Base-by-base conservation (phyloP, 2,113 vertebrate species). In the Gnathonemus longibarbis region DNA sequence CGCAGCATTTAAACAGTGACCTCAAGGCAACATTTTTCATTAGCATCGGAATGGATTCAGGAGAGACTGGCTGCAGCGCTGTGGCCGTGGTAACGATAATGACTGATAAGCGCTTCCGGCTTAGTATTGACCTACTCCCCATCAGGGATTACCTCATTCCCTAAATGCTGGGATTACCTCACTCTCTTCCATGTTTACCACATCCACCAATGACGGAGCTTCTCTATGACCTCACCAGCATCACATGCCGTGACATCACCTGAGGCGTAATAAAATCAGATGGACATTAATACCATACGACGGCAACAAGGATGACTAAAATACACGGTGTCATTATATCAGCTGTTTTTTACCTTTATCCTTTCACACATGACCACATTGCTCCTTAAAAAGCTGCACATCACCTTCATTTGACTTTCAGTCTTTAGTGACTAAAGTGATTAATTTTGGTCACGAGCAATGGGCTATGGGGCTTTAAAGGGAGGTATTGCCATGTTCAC, bases 61-160 rank as follows among this genome's bases (percentile, higher is more conserved):
- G 52, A 89, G n/a, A 39, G 10, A 17, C 31, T 27, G 19, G 3
- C 52, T 49, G 62, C 6, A n/a, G 24, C 27, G n/a, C 39, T 62
- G 24, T 15, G 53, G 74, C 50, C 31, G 8, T 42, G 52, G 49
- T 84, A 24, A 56, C 35, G 39, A 42, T 45, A 24, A 58, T 89
- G 89, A 84, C 70, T 89, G 77, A 89, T 85, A 89, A 84, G 10
- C 39, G 35, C 11, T 27, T 58, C 35, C 31, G 42, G 50, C 39
- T 24, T 48, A 48, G n/a, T 56, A 45, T 46, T 35, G 52, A 89
- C 50, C 74, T 50, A 17, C 21, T 31, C 56, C 87, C 39, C 87
- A 89, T 66, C 77, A 89, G 35, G 35, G 48, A 83, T 89, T 84
- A 85, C 77, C 77, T 89, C 89, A 89, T 89, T 83, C 77, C n/a